Conservation (phyloP, 2,113 vertebrate genomes). For the Tachysurus fulvidraco region DNA sequence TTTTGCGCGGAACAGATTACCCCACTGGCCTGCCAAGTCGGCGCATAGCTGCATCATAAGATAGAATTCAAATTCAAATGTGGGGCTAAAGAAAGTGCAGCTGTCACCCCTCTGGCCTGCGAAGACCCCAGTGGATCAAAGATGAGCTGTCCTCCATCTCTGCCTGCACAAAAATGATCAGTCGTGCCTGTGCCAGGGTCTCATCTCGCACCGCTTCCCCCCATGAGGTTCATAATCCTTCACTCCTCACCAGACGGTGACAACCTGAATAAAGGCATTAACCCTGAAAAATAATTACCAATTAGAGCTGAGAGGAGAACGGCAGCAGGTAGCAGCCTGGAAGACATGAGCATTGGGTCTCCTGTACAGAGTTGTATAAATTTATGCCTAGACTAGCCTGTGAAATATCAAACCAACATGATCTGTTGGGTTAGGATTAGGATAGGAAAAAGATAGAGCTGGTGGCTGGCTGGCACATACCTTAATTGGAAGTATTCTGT, state of each 20-base stretch:
- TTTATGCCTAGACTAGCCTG: background rate
- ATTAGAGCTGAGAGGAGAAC: constrained; percentile 76
- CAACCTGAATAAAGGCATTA: constrained; percentile 83
- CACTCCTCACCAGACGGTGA: constrained; percentile 80
- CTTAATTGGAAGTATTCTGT: background rate
- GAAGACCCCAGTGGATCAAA: constrained; percentile 88
- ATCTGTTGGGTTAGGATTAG: background rate
- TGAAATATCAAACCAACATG: background rate
- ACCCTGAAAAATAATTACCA: constrained; percentile 80
- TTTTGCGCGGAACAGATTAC: constrained; percentile 85
- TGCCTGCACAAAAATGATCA: constrained; percentile 83
- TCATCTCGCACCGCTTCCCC: constrained; percentile 68
- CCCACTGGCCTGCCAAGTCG: constrained; percentile 84
- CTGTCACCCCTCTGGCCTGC: constrained; percentile 86
- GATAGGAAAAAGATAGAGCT: background rate
- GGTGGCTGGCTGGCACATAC: background rate
- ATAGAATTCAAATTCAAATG: constrained; percentile 91
- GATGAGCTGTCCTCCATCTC: constrained; percentile 81
- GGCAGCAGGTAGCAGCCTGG: constrained; percentile 71
- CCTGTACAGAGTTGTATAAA: background rate
- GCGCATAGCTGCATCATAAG: constrained; percentile 79
- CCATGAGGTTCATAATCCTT: constrained; percentile 80
- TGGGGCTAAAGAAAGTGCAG: constrained; percentile 82
- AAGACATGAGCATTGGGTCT: background rate
- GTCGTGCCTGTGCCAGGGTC: constrained; percentile 79